Percentiles rank a stretch among this genome's conserved stretches.
These are phyloP conservation scores for Micromussa lordhowensis DNA, from an alignment of 92 coral and sea anemone species.

Conservation along the genomic window DNA sequence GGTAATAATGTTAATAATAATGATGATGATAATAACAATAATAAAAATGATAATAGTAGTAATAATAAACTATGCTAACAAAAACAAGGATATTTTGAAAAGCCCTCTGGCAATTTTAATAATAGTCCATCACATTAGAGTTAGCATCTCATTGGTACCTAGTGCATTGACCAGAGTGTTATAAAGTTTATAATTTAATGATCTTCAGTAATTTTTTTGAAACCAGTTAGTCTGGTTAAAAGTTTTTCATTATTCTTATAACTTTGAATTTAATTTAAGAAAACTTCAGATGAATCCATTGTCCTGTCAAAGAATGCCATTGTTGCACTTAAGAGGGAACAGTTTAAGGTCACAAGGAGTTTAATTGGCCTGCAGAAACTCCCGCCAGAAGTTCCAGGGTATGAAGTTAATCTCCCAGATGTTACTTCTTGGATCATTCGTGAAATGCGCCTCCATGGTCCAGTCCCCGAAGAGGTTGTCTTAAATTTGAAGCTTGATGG, in stretches of 20 bases:
- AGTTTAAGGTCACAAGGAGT: constrained; percentile 16
- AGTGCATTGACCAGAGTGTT: too few relatives aligned
- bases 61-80: too few relatives aligned
- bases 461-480: constrained; percentile 4
- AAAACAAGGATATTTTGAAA: too few relatives aligned
- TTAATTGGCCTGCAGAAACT: constrained; percentile 17
- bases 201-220: too few relatives aligned
- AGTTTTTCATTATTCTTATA: background rate
- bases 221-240: background rate
- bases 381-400: constrained; percentile 14
- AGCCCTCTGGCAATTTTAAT: too few relatives aligned
- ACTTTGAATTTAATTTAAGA: constrained; percentile 4
- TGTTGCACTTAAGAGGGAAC: constrained; percentile 15
- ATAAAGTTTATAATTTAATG: too few relatives aligned
- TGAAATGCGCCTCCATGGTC: constrained; percentile 9
- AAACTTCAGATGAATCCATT: constrained; percentile 4
- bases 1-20: too few relatives aligned
- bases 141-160: too few relatives aligned
- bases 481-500: constrained; percentile 22
- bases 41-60: too few relatives aligned
- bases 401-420: constrained; percentile 20
- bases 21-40: too few relatives aligned
- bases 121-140: too few relatives aligned
- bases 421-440: constrained; percentile 13
- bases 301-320: constrained; percentile 10